Evolutionary conservation across 2,797 vertebrate species (phyloP), one percentile per base, ranked within the genome.

Genomic region (Tamandua tetradactyla): DNA sequence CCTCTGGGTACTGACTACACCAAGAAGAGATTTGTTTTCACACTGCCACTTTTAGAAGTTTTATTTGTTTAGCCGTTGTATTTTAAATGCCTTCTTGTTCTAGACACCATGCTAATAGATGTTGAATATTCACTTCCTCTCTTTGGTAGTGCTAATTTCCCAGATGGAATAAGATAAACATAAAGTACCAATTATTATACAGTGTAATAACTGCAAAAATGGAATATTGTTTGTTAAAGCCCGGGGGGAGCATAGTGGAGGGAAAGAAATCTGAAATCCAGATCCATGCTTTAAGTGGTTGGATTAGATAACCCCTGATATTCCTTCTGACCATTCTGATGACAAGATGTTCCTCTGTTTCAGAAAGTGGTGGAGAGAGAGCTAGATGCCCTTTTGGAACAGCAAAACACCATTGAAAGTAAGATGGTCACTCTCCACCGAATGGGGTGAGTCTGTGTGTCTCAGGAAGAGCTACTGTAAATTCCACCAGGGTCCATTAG

Each of bases 381-480:
- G 97, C 97, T 99, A 95, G 99, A 99, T 94, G 96, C 98, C 72
- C 98, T 99, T 87, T 97, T 99, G 95, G 99, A 99, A 12, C 99
- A 99, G 94, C 99, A 99, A 91, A 98, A 98, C 80, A 97, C 97
- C 49, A 98, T 99, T 89, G 99, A 99, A 97, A 99, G 98, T 92
- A 99, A 99, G 98, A 99, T 99, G 99, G 96, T 99, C 87, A 98
- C 98, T 2, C 98, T 99, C 59, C 99, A 99, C 94, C 99, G 99
- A 94, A 99, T 99, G 99, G 99, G 99, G 99, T 99, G 27, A 98
- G 99, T 98, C 82, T 40, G 76, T 57, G 30, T 23, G 71, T 52
- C 55, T 94, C 49, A 59, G 75, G 62, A 94, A 52, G 12, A 83
- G 15, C 49, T 47, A 27, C 14, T 86, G 11, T 89, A 44, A 92